Percentiles rank a stretch among this genome's conserved stretches.
These are phyloP conservation scores for Eurypyga helias DNA, from an alignment of 2,113 vertebrate species.

Conservation along the genomic window DNA sequence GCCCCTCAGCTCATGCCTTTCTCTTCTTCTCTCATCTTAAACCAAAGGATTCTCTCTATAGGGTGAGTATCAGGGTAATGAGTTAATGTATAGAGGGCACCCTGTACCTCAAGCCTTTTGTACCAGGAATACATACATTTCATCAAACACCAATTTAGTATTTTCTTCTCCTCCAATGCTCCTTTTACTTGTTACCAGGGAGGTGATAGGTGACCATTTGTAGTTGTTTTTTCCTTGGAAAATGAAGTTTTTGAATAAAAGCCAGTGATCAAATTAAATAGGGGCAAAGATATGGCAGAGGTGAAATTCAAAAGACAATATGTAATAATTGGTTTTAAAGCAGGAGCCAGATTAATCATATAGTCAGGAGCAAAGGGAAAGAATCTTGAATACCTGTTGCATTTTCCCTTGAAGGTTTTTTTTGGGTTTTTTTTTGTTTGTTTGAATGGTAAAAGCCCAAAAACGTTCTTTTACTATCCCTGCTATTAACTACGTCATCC, in stretches of 20 bases:
- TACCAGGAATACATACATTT: neutral
- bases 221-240: constrained; percentile 55
- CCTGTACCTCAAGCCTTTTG: accelerated
- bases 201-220: constrained; percentile 56
- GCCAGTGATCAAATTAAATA: constrained; percentile 75
- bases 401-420: neutral
- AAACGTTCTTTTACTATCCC: neutral
- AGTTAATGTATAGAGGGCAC: neutral
- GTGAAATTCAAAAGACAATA: constrained; percentile 79
- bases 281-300: constrained; percentile 69
- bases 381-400: constrained; percentile 41
- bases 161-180: constrained; percentile 11
- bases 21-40: neutral
- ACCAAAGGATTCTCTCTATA: neutral
- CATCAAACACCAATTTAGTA: neutral
- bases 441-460: neutral
- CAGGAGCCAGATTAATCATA: constrained; percentile 71
- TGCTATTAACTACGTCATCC: neutral
- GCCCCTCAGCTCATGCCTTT: neutral
- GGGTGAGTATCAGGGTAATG: neutral
- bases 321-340: constrained; percentile 78
- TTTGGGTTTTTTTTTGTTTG: neutral
- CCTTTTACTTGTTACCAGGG: constrained; percentile 34
- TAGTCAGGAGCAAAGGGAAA: constrained; percentile 53
- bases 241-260: constrained; percentile 80